Conservation (phyloP, 2,797 vertebrate species). For the Myotis myotis region DNA sequence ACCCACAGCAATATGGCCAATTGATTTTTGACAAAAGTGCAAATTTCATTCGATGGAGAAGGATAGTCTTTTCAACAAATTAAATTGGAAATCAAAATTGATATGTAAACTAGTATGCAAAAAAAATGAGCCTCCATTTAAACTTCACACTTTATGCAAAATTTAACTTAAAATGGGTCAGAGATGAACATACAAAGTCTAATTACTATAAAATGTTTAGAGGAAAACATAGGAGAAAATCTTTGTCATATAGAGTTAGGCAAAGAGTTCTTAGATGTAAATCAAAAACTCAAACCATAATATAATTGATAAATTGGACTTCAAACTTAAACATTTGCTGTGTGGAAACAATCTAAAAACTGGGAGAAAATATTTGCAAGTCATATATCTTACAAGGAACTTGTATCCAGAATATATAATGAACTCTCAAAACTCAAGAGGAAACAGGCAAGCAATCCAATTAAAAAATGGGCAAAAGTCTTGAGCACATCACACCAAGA, state of each 20-base stretch:
- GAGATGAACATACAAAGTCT: background rate
- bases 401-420: background rate
- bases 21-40: background rate
- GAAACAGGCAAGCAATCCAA: background rate
- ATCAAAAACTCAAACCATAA: background rate
- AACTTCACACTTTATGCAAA: background rate
- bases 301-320: background rate
- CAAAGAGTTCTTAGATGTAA: background rate
- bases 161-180: background rate
- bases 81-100: slow-evolving; percentile 20
- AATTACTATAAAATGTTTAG: background rate
- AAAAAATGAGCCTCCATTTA: slow-evolving; percentile 8
- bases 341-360: background rate
- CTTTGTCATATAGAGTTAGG: background rate
- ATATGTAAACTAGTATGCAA: background rate
- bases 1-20: background rate
- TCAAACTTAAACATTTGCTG: background rate
- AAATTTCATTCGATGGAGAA: background rate
- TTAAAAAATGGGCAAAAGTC: background rate
- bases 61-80: slow-evolving; percentile 22
- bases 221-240: slow-evolving; percentile 26
- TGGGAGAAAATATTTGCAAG: slow-evolving; percentile 12
- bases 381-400: background rate
- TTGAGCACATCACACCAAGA: background rate
- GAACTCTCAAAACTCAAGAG: background rate